These are phyloP conservation scores for Phalacrocorax carbo DNA, from an alignment of 2,113 vertebrate genomes.

Conservation along the genomic window DNA sequence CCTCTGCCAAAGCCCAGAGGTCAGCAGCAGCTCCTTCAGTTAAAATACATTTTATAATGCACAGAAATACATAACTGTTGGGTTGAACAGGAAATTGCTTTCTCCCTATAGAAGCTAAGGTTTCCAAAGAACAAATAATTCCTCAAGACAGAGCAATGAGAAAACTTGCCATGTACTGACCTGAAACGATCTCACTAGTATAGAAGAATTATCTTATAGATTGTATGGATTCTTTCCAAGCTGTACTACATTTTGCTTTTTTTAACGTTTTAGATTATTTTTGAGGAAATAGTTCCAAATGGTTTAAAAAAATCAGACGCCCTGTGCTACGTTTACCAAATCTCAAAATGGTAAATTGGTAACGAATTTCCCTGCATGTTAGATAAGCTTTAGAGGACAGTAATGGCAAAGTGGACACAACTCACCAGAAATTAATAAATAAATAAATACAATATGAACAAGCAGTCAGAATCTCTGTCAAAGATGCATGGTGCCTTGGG, in stretches of 20 bases:
- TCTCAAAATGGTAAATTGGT: neutral
- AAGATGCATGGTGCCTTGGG: neutral
- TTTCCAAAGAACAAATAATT: neutral
- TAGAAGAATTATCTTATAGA: neutral
- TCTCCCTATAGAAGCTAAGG: neutral
- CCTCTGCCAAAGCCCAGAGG: neutral
- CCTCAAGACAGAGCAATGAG: neutral
- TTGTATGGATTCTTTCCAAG: neutral
- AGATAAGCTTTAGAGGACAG: neutral
- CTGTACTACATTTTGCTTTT: neutral
- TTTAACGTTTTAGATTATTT: neutral
- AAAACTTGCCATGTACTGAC: neutral
- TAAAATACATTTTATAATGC: neutral
- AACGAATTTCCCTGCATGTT: neutral
- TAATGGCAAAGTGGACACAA: neutral
- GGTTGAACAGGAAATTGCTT: neutral
- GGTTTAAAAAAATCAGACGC: neutral
- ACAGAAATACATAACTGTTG: neutral
- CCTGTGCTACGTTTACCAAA: neutral
- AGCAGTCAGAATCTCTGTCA: slow-evolving; percentile 40
- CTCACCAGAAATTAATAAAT: neutral
- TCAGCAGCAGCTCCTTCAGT: neutral
- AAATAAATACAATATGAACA: neutral
- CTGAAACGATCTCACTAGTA: neutral
- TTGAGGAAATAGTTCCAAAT: neutral